Percentiles rank a stretch among this genome's conserved stretches.
Evolutionary conservation across 2,113 vertebrate genomes (phyloP).

Genomic region (Pipa parva): DNA sequence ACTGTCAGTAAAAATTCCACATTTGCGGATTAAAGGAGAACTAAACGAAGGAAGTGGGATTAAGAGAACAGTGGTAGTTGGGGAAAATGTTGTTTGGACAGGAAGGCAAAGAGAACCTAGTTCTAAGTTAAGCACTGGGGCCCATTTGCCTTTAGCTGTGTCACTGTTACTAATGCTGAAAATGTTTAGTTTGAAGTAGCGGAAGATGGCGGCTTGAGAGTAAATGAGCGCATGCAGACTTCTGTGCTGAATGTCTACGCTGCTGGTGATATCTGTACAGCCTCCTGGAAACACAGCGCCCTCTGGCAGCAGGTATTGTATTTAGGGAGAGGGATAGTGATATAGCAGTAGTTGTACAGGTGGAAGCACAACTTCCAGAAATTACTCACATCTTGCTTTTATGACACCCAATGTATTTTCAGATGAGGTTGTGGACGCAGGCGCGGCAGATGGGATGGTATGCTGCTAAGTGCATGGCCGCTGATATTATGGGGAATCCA

Average conservation of each 20-base stretch:
- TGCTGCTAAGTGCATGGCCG: conserved; percentile 83
- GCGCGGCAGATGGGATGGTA: conserved; percentile 96
- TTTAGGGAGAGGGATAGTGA: not conserved
- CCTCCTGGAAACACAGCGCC: conserved; percentile 74
- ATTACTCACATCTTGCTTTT: not conserved
- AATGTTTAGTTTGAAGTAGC: conserved; percentile 84
- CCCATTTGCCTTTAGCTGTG: conserved; percentile 3
- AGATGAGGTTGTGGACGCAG: conserved; percentile 98
- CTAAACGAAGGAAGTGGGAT: no score
- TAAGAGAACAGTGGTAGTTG: no score
- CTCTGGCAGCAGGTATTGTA: conserved; percentile 86
- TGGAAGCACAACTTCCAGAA: no score
- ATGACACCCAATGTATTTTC: conserved; percentile 1
- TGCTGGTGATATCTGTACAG: conserved; percentile 87
- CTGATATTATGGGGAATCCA: conserved; percentile 61
- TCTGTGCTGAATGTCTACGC: conserved; percentile 79
- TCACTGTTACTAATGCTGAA: not conserved
- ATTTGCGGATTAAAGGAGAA: no score
- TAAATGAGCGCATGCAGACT: conserved; percentile 82
- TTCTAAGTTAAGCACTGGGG: no score
- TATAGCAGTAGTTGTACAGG: no score
- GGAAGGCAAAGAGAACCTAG: no score
- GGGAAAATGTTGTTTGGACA: no score
- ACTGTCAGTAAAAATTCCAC: no score
- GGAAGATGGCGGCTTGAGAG: conserved; percentile 75